Base-by-base conservation (phyloP, 2,113 vertebrate genomes). In the Anhinga rufa region DNA sequence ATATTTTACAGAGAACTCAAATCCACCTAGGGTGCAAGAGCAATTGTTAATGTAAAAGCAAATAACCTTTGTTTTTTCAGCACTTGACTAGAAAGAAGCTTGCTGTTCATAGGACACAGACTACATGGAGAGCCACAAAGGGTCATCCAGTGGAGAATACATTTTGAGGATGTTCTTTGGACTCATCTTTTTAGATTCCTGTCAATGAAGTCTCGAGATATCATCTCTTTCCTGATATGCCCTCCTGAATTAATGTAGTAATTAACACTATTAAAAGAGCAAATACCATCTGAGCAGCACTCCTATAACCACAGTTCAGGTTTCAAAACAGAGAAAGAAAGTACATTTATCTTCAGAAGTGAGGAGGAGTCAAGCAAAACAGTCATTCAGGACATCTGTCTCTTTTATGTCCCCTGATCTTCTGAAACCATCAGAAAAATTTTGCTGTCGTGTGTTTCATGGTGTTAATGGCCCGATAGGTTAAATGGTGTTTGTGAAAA, bases 261-360 rank as follows among this genome's bases (percentile, higher is more conserved):
- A 93, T 95, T 93, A 78, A 61, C 83, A 93, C 82, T 93, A 64
- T 90, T 98, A 84, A 95, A 94, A 77, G 68, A 74, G 78, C 69
- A 93, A 88, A 86, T 65, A 36, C 38, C 17, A 52, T 60, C 82
- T 94, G 17, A 93, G 57, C 46, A 84, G 44, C 25, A 57, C 24
- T 65, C 15, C 58, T 77, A 6, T 86, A 78, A 91, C 34, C 18
- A 60, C 40, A 58, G 44, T 61, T 98, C 66, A 86, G 51, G 51
- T 65, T 96, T 94, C 83, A 90, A 92, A 93, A 72, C 31, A 88
- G 58, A 46, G n/a, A 82, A 90, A 79, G 19, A 52, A 80, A 84
- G 34, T 57, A 55, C n/a, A 28, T 80, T 70, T 82, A 26, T 58
- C 55, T 60, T 70, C 76, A 91, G 42, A 25, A 65, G 65, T 17